These are phyloP conservation scores for Eospalax fontanierii DNA, from an alignment of 2,797 vertebrate species.

Conservation along the genomic window DNA sequence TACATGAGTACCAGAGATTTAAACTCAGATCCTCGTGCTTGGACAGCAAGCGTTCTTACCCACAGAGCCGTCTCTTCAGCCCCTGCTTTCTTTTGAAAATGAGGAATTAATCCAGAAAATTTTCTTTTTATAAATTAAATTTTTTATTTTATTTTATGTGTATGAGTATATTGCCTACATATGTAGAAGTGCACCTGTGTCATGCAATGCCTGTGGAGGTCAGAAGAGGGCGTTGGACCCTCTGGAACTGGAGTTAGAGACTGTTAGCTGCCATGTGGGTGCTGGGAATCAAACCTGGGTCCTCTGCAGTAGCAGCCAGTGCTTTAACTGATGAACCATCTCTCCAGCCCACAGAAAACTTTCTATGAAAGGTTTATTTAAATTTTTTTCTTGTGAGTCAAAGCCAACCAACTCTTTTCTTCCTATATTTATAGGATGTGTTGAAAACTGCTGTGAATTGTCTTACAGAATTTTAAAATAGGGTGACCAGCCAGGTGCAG, in stretches of 20 bases:
- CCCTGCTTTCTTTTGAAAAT: neutral
- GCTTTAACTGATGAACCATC: neutral
- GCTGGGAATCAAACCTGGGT: too few species aligned
- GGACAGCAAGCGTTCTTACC: neutral
- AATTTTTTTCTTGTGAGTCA: neutral
- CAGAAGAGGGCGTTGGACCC: too few species aligned
- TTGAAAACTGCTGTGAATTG: neutral
- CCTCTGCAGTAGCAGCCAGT: too few species aligned
- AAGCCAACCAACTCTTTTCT: neutral
- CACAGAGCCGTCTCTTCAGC: neutral
- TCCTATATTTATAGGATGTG: neutral
- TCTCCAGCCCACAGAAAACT: too few species aligned
- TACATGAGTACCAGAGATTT: too few species aligned
- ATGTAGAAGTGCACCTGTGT: too few species aligned
- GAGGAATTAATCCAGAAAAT: neutral
- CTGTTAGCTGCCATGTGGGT: too few species aligned
- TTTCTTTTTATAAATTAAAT: neutral
- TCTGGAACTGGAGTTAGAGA: too few species aligned
- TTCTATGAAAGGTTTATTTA: neutral
- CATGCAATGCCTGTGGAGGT: too few species aligned
- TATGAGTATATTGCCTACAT: neutral
- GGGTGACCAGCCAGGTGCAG: too few species aligned
- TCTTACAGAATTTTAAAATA: neutral
- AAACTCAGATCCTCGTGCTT: too few species aligned
- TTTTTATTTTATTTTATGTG: too few species aligned